Evolutionary conservation across 2,797 vertebrate species (phyloP).

Genomic region (Anguilla obscura): DNA sequence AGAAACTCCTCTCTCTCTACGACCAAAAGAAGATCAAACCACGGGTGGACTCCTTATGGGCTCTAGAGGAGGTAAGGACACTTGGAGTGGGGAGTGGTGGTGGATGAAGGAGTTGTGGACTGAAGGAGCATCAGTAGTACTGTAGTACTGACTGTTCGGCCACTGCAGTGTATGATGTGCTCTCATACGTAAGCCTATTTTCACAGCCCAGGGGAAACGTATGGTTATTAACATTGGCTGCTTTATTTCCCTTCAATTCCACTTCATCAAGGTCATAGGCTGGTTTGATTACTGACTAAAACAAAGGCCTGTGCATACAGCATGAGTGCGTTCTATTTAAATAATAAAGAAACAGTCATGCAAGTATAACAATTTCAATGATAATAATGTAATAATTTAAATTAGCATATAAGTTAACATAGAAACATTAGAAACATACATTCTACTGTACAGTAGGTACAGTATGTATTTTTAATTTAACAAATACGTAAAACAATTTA

Average conservation of each 20-base stretch:
- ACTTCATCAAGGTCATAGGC: neutral
- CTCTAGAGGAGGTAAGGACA: slow-evolving; percentile 90
- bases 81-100: neutral
- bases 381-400: neutral
- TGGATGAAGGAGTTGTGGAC: neutral
- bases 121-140: neutral
- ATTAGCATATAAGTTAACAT: neutral
- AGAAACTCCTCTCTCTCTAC: slow-evolving; percentile 88
- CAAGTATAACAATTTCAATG: no score
- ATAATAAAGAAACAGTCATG: neutral
- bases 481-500: no score
- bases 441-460: no score
- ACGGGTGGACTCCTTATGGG: slow-evolving; percentile 95
- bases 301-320: neutral
- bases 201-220: no score
- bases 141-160: neutral
- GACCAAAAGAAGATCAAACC: slow-evolving; percentile 93
- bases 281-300: neutral
- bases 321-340: neutral
- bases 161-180: neutral
- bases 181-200: no score
- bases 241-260: neutral
- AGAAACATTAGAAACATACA: neutral
- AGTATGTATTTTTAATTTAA: no score
- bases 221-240: no score